Evolutionary conservation across 2,113 vertebrate species (phyloP).

Genomic region (Irena cyanogastra): DNA sequence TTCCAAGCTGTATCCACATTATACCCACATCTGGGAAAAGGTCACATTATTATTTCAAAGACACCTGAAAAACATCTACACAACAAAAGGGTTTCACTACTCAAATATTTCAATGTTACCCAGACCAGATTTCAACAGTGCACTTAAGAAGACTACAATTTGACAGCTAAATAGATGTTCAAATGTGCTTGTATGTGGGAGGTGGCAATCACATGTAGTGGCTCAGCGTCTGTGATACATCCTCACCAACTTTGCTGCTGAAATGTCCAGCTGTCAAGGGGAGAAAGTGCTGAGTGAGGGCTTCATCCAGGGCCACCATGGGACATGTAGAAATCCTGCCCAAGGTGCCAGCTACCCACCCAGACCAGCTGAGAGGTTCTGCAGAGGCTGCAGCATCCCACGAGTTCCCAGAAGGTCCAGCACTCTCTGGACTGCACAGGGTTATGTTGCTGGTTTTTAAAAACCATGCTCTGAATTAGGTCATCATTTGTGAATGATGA

Average conservation of each 20-base stretch:
- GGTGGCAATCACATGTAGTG: background rate
- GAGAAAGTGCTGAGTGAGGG: background rate
- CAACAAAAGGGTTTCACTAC: background rate
- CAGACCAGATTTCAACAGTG: background rate
- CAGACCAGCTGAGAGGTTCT: background rate
- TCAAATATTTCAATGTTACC: background rate
- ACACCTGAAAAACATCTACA: fast-evolving
- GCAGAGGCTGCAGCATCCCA: background rate
- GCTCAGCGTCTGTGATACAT: background rate
- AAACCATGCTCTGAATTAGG: background rate
- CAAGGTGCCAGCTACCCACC: background rate
- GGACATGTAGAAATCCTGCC: background rate
- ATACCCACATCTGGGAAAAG: background rate
- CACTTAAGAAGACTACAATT: background rate
- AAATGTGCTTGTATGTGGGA: background rate
- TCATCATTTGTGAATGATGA: background rate
- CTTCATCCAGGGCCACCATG: background rate
- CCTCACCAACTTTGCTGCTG: background rate
- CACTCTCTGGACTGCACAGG: background rate
- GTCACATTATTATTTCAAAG: background rate
- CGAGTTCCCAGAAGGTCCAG: background rate
- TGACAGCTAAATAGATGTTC: background rate
- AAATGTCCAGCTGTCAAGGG: background rate
- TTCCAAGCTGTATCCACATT: background rate
- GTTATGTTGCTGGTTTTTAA: background rate